These are phyloP conservation scores for Bettongia penicillata DNA, from an alignment of 2,113 vertebrate species.

Conservation along the genomic window DNA sequence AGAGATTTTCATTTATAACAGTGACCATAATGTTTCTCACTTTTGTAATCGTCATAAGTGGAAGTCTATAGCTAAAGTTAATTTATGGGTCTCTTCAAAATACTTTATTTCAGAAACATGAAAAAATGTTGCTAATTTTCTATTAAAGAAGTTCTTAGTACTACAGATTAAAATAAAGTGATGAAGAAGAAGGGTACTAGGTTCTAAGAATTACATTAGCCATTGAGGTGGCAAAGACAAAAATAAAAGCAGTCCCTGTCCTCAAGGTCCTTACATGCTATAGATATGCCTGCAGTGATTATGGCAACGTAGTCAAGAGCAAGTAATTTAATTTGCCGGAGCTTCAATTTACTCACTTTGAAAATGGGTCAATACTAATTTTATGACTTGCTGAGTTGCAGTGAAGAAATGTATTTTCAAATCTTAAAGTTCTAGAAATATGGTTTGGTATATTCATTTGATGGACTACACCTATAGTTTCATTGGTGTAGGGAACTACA, in stretches of 20 bases:
- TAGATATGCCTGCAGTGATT: not conserved
- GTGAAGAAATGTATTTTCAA: not conserved
- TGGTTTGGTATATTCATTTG: not conserved
- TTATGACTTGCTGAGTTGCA: not conserved
- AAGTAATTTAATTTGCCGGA: no score
- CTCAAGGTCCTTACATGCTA: not conserved
- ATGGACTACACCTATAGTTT: not conserved
- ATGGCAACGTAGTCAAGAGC: no score
- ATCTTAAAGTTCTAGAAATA: not conserved
- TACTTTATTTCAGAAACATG: not conserved
- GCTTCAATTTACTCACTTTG: not conserved
- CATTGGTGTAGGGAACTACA: not conserved
- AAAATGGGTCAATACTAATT: not conserved
- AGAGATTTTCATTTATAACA: not conserved
- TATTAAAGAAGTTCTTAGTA: not conserved
- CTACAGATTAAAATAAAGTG: not conserved
- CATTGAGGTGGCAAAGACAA: not conserved
- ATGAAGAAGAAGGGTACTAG: not conserved
- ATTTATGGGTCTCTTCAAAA: not conserved
- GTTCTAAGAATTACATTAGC: not conserved
- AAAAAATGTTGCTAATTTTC: not conserved
- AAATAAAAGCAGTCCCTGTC: not conserved
- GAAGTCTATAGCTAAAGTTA: not conserved
- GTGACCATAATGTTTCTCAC: not conserved
- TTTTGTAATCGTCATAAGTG: not conserved